These are phyloP conservation scores for Sciurus carolinensis DNA, from an alignment of 2,797 vertebrate genomes.

Conservation along the genomic window DNA sequence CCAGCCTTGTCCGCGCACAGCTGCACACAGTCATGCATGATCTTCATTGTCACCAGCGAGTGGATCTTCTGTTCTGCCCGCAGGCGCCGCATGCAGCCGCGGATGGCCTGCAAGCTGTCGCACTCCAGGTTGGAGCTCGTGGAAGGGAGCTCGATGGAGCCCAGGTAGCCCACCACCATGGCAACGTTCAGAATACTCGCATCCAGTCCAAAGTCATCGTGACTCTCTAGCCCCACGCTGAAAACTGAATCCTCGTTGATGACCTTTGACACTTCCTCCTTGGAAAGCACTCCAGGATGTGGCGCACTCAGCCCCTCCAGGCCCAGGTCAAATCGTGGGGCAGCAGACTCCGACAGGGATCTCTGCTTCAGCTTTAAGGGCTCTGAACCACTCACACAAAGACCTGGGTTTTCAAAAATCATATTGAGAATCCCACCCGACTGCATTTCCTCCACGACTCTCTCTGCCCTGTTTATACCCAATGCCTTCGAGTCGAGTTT, in stretches of 20 bases:
- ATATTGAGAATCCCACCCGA: conserved; percentile 98
- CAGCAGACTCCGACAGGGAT: conserved; percentile 92
- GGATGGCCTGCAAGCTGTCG: conserved; percentile 97
- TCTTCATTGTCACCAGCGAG: conserved; percentile 96
- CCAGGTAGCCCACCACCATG: conserved; percentile 99
- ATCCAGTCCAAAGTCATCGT: conserved; percentile 84
- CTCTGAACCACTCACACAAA: conserved; percentile 92
- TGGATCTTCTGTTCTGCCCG: conserved; percentile 98
- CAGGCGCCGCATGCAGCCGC: conserved; percentile 98
- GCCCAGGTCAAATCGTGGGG: conserved; percentile 88
- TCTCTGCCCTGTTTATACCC: conserved; percentile 98
- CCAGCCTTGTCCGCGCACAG: conserved; percentile 94
- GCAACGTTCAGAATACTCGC: conserved; percentile 97
- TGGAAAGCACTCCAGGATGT: conserved; percentile 91
- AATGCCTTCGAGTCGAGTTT: conserved; percentile 95
- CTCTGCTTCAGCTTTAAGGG: conserved; percentile 91
- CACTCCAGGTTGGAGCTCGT: conserved; percentile 94
- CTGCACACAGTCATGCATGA: conserved; percentile 97
- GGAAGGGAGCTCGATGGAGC: conserved; percentile 98
- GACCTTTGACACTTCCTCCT: conserved; percentile 93
- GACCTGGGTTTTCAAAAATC: conserved; percentile 96
- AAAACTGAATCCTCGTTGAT: conserved; percentile 93
- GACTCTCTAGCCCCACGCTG: conserved; percentile 89
- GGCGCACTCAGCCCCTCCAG: conserved; percentile 84
- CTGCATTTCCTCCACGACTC: conserved; percentile 97